Evolutionary conservation across 30 jellyfish, hydroid and myxozoan genomes (phyloP).

Genomic region (Aurelia sp.): DNA sequence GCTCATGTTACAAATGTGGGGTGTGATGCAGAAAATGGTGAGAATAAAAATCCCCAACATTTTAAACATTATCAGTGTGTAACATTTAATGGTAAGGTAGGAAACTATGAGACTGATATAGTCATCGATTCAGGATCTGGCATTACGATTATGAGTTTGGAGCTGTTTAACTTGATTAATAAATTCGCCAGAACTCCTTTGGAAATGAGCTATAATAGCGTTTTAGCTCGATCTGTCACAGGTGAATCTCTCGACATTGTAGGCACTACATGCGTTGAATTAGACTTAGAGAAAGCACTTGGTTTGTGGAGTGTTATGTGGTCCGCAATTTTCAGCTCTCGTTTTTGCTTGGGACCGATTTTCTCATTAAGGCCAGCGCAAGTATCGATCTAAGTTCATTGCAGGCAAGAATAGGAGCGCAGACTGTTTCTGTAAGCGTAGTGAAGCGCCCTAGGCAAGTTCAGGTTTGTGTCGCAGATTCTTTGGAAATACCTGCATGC

Average conservation of each 20-base stretch:
- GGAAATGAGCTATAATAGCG: background rate
- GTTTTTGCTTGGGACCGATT: conserved; percentile 17
- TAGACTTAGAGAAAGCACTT: conserved; percentile 19
- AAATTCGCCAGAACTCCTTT: conserved; percentile 24
- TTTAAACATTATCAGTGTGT: conserved; percentile 4
- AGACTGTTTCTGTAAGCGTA: conserved; percentile 7
- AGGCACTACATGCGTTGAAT: conserved; percentile 17
- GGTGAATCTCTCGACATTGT: conserved; percentile 42
- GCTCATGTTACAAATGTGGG: conserved; percentile 15
- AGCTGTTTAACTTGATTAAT: conserved; percentile 35
- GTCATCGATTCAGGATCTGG: conserved; percentile 58
- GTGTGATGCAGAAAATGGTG: conserved; percentile 24
- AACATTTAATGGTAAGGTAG: conserved; percentile 41
- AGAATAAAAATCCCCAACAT: conserved; percentile 9
- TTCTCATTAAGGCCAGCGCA: conserved; percentile 15
- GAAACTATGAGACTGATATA: conserved; percentile 31
- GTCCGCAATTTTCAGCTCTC: conserved; percentile 20
- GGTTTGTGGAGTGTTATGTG: conserved; percentile 45
- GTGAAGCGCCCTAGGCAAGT: conserved; percentile 9
- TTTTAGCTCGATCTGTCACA: conserved; percentile 32
- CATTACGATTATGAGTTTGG: conserved; percentile 13
- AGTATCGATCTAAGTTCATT: conserved; percentile 12
- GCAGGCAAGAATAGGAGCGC: background rate
- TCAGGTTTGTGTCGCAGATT: background rate
- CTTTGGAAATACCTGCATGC: conserved; percentile 17